These are phyloP conservation scores for Stegostoma tigrinum DNA, from an alignment of 2,113 vertebrate genomes.

Conservation along the genomic window DNA sequence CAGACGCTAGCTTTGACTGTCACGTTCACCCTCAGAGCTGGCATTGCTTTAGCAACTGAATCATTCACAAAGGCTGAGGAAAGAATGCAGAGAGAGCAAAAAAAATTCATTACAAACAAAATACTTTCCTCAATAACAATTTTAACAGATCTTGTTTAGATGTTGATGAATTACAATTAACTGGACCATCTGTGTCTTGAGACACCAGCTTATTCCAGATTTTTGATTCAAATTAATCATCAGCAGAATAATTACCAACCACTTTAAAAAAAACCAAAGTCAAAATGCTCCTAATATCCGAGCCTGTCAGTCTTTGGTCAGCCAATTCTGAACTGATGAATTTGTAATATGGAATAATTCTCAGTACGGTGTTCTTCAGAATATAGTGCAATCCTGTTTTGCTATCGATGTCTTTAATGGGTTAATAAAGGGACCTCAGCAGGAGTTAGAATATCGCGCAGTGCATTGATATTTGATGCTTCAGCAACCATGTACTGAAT, in stretches of 20 bases:
- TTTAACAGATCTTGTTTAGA: not conserved
- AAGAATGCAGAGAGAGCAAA: not conserved
- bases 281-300: not conserved
- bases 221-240: not conserved
- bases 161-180: not conserved
- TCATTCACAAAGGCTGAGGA: constrained; percentile 65
- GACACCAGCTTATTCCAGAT: not conserved
- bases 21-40: constrained; percentile 78
- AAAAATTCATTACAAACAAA: not conserved
- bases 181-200: not conserved
- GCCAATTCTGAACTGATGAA: not conserved
- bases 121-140: not conserved
- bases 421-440: not conserved
- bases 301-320: not conserved
- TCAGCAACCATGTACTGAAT: not conserved
- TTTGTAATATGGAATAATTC: not conserved
- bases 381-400: not conserved
- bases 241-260: not conserved
- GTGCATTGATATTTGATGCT: not conserved
- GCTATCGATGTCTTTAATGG: not conserved
- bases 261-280: not conserved
- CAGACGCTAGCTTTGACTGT: constrained; percentile 83
- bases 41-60: constrained; percentile 66
- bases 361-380: not conserved
- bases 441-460: not conserved